Evolutionary conservation across 2,888 invertebrate species (phyloP).

Genomic region (Athalia cordata): DNA sequence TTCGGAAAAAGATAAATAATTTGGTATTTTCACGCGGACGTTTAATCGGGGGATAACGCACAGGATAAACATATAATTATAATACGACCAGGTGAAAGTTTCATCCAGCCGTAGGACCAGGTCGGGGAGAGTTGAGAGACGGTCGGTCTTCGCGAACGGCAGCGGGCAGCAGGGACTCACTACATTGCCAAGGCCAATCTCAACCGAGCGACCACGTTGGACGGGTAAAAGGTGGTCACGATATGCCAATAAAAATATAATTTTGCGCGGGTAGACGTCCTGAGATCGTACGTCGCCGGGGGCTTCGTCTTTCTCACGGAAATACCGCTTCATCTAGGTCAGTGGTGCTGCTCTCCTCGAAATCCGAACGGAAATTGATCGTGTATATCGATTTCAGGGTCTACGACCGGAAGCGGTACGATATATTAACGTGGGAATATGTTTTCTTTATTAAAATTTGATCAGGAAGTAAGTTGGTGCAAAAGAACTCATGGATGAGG

Average conservation of each 20-base stretch:
- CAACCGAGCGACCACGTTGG: neutral
- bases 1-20: neutral
- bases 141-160: conserved; percentile 25
- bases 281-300: conserved; percentile 19
- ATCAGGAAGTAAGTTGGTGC: too few relatives aligned
- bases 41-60: neutral
- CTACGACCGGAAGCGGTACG: neutral
- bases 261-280: conserved; percentile 32
- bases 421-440: too few relatives aligned
- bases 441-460: too few relatives aligned
- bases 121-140: conserved; percentile 39
- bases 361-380: neutral
- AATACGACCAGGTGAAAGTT: conserved; percentile 39
- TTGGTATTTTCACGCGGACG: neutral
- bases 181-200: conserved; percentile 45
- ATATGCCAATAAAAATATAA: too few relatives aligned
- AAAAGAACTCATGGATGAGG: too few relatives aligned
- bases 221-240: neutral
- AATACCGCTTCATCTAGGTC: conserved; percentile 33
- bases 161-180: conserved; percentile 3
- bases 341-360: conserved; percentile 2
- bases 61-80: conserved; percentile 28
- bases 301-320: conserved; percentile 34
- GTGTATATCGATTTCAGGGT: neutral
- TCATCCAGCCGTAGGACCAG: conserved; percentile 32